A percentile compares a stretch with the other conserved stretches of the same genome.
These are phyloP conservation scores for Sisyra nigra DNA, from an alignment of 2,888 invertebrate species.

Conservation along the genomic window DNA sequence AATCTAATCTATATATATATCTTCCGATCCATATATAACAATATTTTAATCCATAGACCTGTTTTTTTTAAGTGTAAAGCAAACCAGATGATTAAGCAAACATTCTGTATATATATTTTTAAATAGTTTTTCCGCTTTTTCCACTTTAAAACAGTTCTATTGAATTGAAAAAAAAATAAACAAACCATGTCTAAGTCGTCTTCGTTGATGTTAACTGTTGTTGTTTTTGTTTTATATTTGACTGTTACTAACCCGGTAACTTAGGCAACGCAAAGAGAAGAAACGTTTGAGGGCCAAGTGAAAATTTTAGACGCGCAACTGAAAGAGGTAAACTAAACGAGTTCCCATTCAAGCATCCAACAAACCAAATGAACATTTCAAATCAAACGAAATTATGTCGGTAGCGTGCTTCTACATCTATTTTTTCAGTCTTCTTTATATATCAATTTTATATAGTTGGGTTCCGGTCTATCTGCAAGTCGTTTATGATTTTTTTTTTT, in stretches of 20 bases:
- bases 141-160: not conserved
- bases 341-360: no score
- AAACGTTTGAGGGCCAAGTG: conserved; percentile 80
- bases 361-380: no score
- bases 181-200: not conserved
- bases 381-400: conserved; percentile 1
- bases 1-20: not conserved
- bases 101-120: conserved; percentile 4
- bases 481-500: conserved; percentile 3
- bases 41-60: conserved; percentile 1
- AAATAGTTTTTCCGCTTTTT: not conserved
- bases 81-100: not conserved
- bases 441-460: conserved; percentile 7
- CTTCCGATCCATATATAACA: not conserved
- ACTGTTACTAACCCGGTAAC: conserved; percentile 25
- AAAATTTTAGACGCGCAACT: conserved; percentile 78
- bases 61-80: not conserved
- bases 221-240: conserved; percentile 24
- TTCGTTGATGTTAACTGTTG: conserved; percentile 11
- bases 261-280: conserved; percentile 92
- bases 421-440: conserved; percentile 1
- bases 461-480: not conserved
- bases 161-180: not conserved
- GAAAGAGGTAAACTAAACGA: conserved; percentile 66
- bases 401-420: conserved; percentile 4